Base-by-base conservation (phyloP, 2,797 vertebrate species). In the Typhlichthys subterraneus region DNA sequence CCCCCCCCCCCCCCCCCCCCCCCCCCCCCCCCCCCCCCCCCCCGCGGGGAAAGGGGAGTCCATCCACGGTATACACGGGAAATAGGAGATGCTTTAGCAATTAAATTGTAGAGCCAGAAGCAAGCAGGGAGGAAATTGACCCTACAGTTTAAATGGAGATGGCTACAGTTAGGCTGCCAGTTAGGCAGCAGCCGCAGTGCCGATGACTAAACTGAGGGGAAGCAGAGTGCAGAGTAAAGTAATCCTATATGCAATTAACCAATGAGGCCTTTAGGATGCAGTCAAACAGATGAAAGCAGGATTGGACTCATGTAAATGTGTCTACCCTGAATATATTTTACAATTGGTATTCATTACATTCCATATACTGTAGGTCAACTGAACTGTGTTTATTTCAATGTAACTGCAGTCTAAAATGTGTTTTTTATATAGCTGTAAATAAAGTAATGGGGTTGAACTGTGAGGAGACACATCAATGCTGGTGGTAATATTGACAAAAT, bases 191-290 rank as follows among this genome's bases (percentile, higher is more conserved):
- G 80, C 50, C 68, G 70, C 63, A 77, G 77, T 64, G 69, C 42
- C 46, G 79, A 81, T 80, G 76, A 75, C 67, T 70, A 70, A 57
- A 66, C 19, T 53, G 61, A 23, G 60, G 65, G 76, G 70, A 68
- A 58, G 69, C 23, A 53, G 59, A 23, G 57, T 63, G 76, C 65
- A 65, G 33, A 59, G 89, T 89, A 91, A 92, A 87, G 81, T 85
- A 88, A 92, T 91, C 88, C 76, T 15, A 75, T 73, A 71, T 84
- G 79, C 84, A 90, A 91, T 89, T 88, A 91, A 79, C 52, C 70
- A 74, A 80, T 80, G 65, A 80, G 84, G 65, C 71, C 80, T 78
- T 82, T 46, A 84, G 73, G 49, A 29, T 31, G 53, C 51, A 53
- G 77, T 69, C 69, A 78, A 67, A 70, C 38, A 45, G 42, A 42